These are phyloP conservation scores for Herpetotheres cachinnans DNA, from an alignment of 2,113 vertebrate genomes.

Conservation along the genomic window DNA sequence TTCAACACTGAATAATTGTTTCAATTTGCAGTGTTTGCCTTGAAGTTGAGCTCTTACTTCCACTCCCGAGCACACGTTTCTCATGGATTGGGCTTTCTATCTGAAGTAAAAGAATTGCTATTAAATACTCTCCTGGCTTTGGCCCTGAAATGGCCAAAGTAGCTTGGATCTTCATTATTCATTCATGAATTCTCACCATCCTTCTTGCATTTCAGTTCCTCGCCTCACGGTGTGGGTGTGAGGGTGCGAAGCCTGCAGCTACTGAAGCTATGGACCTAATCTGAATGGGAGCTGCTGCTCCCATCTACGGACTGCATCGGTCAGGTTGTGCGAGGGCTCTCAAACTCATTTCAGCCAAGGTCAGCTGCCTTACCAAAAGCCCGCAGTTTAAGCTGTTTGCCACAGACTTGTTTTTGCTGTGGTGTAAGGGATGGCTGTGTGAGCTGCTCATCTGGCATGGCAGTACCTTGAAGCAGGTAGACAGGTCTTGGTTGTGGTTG, in stretches of 20 bases:
- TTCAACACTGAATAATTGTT: slow-evolving; percentile 10
- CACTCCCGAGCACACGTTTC: background rate
- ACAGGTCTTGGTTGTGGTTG: background rate
- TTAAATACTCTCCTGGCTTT: background rate
- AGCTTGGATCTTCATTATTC: background rate
- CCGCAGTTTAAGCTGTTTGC: background rate
- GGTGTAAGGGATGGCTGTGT: too few species aligned
- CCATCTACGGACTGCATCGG: fast-evolving
- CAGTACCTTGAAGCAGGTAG: background rate
- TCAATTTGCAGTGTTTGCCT: background rate
- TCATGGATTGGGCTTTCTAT: background rate
- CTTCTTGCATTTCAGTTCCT: background rate
- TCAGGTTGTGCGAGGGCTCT: background rate
- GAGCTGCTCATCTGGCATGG: background rate
- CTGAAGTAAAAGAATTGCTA: background rate
- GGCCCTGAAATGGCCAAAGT: background rate
- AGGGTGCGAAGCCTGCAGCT: background rate
- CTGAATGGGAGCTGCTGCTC: background rate
- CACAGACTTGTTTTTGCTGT: background rate
- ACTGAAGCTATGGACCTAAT: background rate
- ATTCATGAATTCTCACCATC: background rate
- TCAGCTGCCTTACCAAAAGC: background rate
- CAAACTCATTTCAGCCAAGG: fast-evolving
- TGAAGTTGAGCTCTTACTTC: background rate
- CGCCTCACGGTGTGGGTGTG: background rate